phyloP scores from a whole-genome alignment of 2,888 invertebrate species.

The Parnassius glacialis region DNA sequence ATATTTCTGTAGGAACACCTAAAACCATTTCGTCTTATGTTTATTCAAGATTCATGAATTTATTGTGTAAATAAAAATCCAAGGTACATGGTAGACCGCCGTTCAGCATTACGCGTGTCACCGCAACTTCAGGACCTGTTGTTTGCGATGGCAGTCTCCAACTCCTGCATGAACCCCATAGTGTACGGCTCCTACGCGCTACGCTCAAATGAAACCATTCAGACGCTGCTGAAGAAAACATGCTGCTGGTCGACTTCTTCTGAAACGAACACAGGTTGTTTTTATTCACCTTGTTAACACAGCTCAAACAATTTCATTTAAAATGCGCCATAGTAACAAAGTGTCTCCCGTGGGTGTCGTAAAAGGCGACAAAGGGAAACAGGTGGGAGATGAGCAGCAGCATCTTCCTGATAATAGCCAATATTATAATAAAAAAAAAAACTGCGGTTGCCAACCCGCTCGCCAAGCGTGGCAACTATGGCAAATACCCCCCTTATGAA shows the following conservation, averaged over 20 bases:
- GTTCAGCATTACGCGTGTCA: constrained; percentile 83
- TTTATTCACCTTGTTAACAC: neutral
- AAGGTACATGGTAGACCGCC: constrained; percentile 87
- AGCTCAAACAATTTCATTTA: neutral
- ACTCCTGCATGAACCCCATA: constrained; percentile 90
- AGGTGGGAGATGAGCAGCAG: too few species aligned
- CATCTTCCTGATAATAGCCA: too few species aligned
- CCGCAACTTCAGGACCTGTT: constrained; percentile 84
- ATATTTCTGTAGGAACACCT: too few species aligned
- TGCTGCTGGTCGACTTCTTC: constrained; percentile 56
- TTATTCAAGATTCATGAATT: neutral
- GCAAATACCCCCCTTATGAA: too few species aligned
- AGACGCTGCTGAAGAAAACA: constrained; percentile 44
- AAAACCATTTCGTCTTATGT: too few species aligned
- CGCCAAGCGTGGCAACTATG: too few species aligned
- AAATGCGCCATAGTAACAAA: too few species aligned
- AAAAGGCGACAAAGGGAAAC: too few species aligned
- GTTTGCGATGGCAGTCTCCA: constrained; percentile 90
- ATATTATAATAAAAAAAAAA: too few species aligned
- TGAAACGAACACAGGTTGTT: constrained; percentile 49
- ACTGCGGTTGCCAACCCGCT: too few species aligned
- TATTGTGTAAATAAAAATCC: neutral
- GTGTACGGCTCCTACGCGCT: constrained; percentile 87
- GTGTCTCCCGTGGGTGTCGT: too few species aligned
- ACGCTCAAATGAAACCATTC: constrained; percentile 46